These are phyloP conservation scores for Sussaba pulchella DNA, from an alignment of 2,888 invertebrate genomes.

Conservation along the genomic window DNA sequence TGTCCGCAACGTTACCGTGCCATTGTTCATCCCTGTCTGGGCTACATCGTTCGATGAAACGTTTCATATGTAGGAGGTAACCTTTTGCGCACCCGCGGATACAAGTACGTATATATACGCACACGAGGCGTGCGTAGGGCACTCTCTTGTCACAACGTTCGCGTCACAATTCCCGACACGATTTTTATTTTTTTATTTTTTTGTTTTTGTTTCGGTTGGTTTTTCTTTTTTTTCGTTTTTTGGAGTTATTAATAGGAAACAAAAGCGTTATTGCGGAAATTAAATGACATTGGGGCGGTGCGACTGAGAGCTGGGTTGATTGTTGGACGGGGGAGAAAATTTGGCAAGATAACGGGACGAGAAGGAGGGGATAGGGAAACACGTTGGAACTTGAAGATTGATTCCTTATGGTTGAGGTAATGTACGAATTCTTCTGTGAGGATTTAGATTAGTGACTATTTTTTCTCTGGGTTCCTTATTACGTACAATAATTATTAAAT, in stretches of 20 bases:
- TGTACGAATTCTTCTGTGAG: no score
- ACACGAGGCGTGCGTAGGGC: constrained; percentile 8
- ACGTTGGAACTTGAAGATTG: no score
- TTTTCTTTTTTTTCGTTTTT: constrained; percentile 68
- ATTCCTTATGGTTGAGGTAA: no score
- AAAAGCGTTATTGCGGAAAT: constrained; percentile 82
- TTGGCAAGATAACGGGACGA: no score
- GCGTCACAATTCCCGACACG: constrained; percentile 32
- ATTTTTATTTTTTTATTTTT: no score
- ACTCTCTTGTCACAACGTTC: constrained; percentile 38
- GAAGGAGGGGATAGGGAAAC: no score
- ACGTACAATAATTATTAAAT: no score
- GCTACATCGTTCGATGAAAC: constrained; percentile 51
- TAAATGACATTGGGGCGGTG: constrained; percentile 77
- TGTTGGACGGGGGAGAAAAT: constrained; percentile 62
- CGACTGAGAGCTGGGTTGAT: background rate
- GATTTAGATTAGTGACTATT: no score
- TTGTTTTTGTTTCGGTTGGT: no score
- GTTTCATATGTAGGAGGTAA: constrained; percentile 25
- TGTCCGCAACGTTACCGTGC: constrained; percentile 52
- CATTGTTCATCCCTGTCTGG: constrained; percentile 59
- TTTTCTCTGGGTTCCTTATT: no score
- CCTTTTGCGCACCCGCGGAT: constrained; percentile 47
- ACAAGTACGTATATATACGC: constrained; percentile 21
- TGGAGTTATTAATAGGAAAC: constrained; percentile 74